These are phyloP conservation scores for Agelas oroides DNA, from an alignment of 37 sponge, comb jelly and placozoan genomes.

Conservation along the genomic window DNA sequence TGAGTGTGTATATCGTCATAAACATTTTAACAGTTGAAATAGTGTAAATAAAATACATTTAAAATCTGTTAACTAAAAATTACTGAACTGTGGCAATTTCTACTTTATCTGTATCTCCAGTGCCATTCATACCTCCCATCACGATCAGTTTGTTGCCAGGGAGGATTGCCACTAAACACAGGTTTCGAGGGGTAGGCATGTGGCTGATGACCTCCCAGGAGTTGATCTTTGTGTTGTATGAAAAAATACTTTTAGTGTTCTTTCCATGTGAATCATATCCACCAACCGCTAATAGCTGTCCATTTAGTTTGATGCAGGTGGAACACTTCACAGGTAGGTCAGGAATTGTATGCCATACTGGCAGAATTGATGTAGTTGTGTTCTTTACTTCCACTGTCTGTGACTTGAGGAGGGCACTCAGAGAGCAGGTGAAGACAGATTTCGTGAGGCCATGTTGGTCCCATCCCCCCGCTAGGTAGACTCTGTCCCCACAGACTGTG, in stretches of 20 bases:
- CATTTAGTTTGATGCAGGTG: not conserved
- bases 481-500: conserved; percentile 14
- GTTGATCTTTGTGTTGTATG: not conserved
- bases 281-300: conserved; percentile 6
- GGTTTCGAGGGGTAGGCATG: not conserved
- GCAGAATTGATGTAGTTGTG: not conserved
- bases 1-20: too few species aligned
- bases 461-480: conserved; percentile 14
- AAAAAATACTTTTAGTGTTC: not conserved
- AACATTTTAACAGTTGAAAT: too few species aligned
- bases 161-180: conserved; percentile 6
- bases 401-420: not conserved
- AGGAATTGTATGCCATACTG: not conserved
- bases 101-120: too few species aligned
- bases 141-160: not conserved
- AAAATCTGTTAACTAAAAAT: too few species aligned
- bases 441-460: too few species aligned
- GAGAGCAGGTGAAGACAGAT: not conserved
- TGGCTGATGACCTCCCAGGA: conserved; percentile 1
- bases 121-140: not conserved
- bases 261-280: not conserved
- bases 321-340: not conserved
- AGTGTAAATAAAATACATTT: too few species aligned
- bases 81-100: not conserved
- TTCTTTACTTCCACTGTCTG: not conserved